These are phyloP conservation scores for Mizuhopecten yessoensis DNA, from an alignment of 1,140 invertebrate species.

Conservation along the genomic window DNA sequence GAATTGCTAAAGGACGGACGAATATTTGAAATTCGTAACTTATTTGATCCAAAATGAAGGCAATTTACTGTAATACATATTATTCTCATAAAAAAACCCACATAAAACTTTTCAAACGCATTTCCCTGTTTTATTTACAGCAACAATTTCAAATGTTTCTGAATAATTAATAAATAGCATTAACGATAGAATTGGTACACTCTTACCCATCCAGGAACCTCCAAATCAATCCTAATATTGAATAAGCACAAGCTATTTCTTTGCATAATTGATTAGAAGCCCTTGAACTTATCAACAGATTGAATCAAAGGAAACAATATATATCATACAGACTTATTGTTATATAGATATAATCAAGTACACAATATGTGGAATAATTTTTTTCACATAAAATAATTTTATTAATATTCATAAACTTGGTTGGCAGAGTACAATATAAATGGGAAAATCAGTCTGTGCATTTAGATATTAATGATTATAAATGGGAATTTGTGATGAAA, in stretches of 20 bases:
- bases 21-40: too few relatives aligned
- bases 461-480: too few relatives aligned
- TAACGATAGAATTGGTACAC: not conserved
- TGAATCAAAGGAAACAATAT: not conserved
- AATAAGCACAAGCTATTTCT: not conserved
- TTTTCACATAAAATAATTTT: not conserved
- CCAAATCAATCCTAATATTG: not conserved
- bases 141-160: not conserved
- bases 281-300: conserved; percentile 4
- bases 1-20: too few relatives aligned
- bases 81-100: not conserved
- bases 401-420: not conserved
- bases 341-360: not conserved
- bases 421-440: not conserved
- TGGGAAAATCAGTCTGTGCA: not conserved
- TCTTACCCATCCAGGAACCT: not conserved
- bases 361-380: not conserved
- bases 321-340: not conserved
- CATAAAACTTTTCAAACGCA: not conserved
- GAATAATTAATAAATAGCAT: conserved; percentile 33
- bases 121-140: conserved; percentile 28
- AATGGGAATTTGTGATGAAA: too few relatives aligned
- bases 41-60: too few relatives aligned
- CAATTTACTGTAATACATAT: too few relatives aligned
- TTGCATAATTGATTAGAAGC: conserved; percentile 1